phyloP scores from a whole-genome alignment of 1,140 invertebrate genomes.

The Panulirus ornatus region DNA sequence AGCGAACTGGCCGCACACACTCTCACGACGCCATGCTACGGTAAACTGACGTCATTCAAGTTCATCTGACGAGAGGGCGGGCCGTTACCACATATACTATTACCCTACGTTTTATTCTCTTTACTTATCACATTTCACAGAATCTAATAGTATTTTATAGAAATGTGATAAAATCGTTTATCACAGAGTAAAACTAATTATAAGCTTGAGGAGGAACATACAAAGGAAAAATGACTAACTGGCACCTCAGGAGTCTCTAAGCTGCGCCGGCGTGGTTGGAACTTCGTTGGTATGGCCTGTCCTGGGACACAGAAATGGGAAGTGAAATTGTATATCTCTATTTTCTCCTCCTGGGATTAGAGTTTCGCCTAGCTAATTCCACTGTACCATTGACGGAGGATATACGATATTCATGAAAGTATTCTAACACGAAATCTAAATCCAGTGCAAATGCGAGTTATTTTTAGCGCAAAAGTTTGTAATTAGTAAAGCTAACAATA shows the following conservation, averaged over 20 bases:
- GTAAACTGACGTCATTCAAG: slow-evolving; percentile 44
- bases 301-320: not conserved
- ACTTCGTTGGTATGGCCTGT: no score
- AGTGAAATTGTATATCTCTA: not conserved
- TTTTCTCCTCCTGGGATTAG: not conserved
- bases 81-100: slow-evolving; percentile 8
- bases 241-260: not conserved
- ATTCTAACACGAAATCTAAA: no score
- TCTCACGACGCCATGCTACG: slow-evolving; percentile 38
- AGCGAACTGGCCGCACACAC: slow-evolving; percentile 54
- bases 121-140: no score
- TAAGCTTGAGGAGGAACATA: not conserved
- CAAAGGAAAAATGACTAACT: not conserved
- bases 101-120: not conserved
- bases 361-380: no score
- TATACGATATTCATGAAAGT: no score
- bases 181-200: not conserved
- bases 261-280: slow-evolving; percentile 30
- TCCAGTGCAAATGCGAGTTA: no score
- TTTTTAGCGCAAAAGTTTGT: no score
- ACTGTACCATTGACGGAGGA: no score
- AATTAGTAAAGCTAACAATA: no score
- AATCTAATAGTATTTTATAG: not conserved
- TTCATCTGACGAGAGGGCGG: not conserved
- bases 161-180: not conserved